phyloP scores from a whole-genome alignment of 1,140 invertebrate genomes.

The Aphaenogaster floridana region DNA sequence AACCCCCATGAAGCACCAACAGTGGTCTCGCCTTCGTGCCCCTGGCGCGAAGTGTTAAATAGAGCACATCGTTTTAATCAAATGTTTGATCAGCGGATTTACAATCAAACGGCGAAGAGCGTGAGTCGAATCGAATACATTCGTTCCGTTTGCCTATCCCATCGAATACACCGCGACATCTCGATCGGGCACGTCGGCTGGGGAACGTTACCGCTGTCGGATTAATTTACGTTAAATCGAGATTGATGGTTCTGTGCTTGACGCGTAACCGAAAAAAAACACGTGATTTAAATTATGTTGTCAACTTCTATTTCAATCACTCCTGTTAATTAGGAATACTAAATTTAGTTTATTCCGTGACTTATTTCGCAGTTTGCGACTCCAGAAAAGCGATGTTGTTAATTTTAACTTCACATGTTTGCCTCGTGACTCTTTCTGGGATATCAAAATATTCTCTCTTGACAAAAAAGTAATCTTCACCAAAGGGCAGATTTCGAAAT shows the following conservation, averaged over 20 bases:
- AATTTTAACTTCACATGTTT: neutral
- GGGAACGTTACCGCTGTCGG: neutral
- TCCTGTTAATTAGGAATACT: neutral
- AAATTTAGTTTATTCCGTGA: neutral
- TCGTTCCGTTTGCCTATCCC: slow-evolving; percentile 26
- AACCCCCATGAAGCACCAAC: neutral
- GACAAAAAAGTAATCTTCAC: neutral
- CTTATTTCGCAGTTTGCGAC: neutral
- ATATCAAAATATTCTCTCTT: neutral
- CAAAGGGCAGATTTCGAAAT: neutral
- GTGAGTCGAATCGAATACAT: slow-evolving; percentile 43
- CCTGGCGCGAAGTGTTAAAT: slow-evolving; percentile 24
- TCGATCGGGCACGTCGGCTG: slow-evolving; percentile 21
- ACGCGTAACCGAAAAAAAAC: neutral
- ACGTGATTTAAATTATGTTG: neutral
- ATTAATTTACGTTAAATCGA: slow-evolving; percentile 52
- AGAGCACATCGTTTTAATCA: slow-evolving; percentile 51
- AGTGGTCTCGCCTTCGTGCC: neutral
- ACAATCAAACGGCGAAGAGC: slow-evolving; percentile 45
- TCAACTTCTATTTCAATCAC: neutral
- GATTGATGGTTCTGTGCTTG: neutral
- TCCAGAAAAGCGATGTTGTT: neutral
- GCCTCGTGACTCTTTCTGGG: neutral
- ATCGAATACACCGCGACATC: slow-evolving; percentile 36
- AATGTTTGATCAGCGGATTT: slow-evolving; percentile 57